Conservation (phyloP, 2,888 invertebrate species). For the Cosmorhoe ocellata region DNA sequence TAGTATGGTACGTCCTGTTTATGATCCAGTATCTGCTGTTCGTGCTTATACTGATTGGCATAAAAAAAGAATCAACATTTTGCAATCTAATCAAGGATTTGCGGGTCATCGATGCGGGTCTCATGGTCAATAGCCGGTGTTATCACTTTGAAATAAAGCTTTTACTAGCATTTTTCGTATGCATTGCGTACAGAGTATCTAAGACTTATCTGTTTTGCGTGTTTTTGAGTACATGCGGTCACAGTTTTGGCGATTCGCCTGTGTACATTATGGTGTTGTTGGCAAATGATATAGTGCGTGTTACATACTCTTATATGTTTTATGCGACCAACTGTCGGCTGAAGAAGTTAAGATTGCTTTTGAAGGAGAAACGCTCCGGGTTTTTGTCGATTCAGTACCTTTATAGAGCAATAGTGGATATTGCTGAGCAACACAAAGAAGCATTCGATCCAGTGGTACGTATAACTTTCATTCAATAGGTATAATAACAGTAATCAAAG, state of each 20-base stretch:
- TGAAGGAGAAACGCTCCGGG: background rate
- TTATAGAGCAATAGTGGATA: no score
- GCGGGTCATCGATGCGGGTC: slow-evolving; percentile 1
- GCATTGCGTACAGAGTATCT: background rate
- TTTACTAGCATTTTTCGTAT: background rate
- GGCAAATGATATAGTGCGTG: background rate
- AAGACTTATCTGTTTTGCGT: background rate
- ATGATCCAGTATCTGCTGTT: background rate
- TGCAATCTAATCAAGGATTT: slow-evolving; percentile 2
- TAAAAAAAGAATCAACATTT: slow-evolving; percentile 1
- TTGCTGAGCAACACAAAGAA: no score
- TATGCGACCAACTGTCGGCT: no score
- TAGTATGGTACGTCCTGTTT: background rate
- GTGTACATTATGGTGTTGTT: background rate
- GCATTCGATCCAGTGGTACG: no score
- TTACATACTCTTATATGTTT: no score
- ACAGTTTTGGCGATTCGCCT: background rate
- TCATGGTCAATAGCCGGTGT: background rate
- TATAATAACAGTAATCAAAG: no score
- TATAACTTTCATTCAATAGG: no score
- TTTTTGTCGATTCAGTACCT: no score
- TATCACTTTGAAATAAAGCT: slow-evolving; percentile 1
- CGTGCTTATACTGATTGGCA: background rate
- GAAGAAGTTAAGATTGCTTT: no score
- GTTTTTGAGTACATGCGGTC: background rate